These are phyloP conservation scores for Platygyra sinensis DNA, from an alignment of 64 coral and sea anemone species.

Conservation along the genomic window DNA sequence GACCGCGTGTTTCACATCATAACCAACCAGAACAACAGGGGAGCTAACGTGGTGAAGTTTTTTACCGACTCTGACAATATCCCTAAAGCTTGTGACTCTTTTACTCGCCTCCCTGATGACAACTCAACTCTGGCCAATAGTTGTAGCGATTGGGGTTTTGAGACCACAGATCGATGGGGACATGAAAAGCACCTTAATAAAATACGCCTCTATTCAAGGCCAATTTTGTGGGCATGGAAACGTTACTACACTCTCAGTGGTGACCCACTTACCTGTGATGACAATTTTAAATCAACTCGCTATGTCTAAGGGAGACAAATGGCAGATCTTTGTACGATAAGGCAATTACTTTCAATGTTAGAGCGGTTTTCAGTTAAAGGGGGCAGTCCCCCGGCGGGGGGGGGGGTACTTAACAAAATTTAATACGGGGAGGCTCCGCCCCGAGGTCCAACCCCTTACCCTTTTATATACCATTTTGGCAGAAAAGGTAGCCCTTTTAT, in stretches of 20 bases:
- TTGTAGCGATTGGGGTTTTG: constrained; percentile 26
- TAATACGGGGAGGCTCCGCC: too few relatives aligned
- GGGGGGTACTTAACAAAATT: too few relatives aligned
- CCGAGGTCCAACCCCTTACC: too few relatives aligned
- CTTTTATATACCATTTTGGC: too few relatives aligned
- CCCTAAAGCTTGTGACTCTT: constrained; percentile 21
- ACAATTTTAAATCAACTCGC: background rate
- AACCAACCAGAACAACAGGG: too few relatives aligned
- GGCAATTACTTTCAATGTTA: too few relatives aligned
- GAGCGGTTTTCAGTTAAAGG: too few relatives aligned
- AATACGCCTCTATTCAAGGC: background rate
- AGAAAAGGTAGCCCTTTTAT: too few relatives aligned
- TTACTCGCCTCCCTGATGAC: background rate
- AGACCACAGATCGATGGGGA: background rate
- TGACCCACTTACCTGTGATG: background rate
- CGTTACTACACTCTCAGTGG: background rate
- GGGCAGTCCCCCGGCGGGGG: too few relatives aligned
- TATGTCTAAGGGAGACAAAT: constrained; percentile 16
- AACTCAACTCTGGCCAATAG: background rate
- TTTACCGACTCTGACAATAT: constrained; percentile 1
- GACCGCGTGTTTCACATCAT: background rate
- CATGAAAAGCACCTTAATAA: background rate
- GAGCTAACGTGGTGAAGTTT: too few relatives aligned
- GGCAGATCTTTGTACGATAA: constrained; percentile 43
- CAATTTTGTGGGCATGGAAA: background rate